Evolutionary conservation across 2,888 invertebrate species (phyloP).

Genomic region (Baccha elongata): DNA sequence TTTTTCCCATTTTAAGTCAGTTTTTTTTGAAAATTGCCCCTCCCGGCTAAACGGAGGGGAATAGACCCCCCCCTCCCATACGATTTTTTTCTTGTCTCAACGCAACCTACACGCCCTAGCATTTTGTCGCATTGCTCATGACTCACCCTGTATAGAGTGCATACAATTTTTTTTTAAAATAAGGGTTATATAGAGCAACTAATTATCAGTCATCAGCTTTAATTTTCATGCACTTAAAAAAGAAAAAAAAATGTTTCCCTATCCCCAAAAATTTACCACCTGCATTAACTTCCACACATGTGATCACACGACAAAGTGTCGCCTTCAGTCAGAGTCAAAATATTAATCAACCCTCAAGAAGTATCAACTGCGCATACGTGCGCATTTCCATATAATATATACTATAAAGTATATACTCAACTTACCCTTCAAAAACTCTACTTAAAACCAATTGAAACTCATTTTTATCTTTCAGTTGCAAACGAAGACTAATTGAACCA

Average conservation of each 20-base stretch:
- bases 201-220: conserved; percentile 39
- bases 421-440: conserved; percentile 12
- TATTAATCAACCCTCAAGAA: conserved; percentile 51
- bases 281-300: conserved; percentile 42
- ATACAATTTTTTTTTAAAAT: background rate
- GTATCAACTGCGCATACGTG: conserved; percentile 10
- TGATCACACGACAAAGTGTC: conserved; percentile 52
- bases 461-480: conserved; percentile 33
- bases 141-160: too few relatives aligned
- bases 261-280: conserved; percentile 39
- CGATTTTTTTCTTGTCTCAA: too few relatives aligned
- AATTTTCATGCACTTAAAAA: conserved; percentile 11
- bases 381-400: conserved; percentile 32
- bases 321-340: conserved; percentile 47
- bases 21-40: too few relatives aligned
- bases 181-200: conserved; percentile 34
- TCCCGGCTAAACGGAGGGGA: too few relatives aligned
- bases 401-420: conserved; percentile 49
- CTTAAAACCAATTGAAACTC: conserved; percentile 48
- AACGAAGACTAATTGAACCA: conserved; percentile 67
- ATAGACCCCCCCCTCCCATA: too few relatives aligned
- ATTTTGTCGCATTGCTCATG: too few relatives aligned
- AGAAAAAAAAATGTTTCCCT: conserved; percentile 7
- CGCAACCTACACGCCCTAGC: too few relatives aligned
- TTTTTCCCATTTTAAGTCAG: too few relatives aligned